These are phyloP conservation scores for Schizotus pectinicornis DNA, from an alignment of 2,888 invertebrate genomes.

Conservation along the genomic window DNA sequence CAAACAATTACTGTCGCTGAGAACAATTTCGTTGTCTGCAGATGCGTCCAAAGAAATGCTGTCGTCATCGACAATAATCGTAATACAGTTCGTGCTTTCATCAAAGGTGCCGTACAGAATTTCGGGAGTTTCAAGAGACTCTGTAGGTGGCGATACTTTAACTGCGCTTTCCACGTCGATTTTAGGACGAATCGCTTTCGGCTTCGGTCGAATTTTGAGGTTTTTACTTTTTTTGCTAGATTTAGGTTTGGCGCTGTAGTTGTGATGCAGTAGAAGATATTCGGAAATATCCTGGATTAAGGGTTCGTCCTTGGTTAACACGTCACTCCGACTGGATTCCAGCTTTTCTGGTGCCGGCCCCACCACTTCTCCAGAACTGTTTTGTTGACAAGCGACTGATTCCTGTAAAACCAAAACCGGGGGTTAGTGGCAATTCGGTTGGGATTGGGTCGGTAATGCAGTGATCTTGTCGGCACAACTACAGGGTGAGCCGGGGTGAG, in stretches of 20 bases:
- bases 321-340: conserved; percentile 76
- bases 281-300: conserved; percentile 50
- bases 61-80: conserved; percentile 72
- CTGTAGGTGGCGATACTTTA: conserved; percentile 29
- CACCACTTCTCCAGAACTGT: conserved; percentile 77
- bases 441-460: conserved; percentile 9
- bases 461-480: conserved; percentile 6
- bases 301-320: conserved; percentile 37
- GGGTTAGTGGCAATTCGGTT: background rate
- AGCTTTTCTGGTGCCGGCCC: conserved; percentile 83
- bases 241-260: conserved; percentile 49
- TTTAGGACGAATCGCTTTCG: conserved; percentile 35
- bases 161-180: conserved; percentile 5
- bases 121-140: conserved; percentile 54
- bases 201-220: conserved; percentile 36
- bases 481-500: conserved; percentile 13
- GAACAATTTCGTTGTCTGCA: conserved; percentile 61
- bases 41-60: conserved; percentile 62
- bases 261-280: conserved; percentile 53
- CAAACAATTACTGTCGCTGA: conserved; percentile 34
- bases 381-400: conserved; percentile 58
- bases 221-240: conserved; percentile 11
- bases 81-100: conserved; percentile 75
- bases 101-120: conserved; percentile 76
- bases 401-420: conserved; percentile 49